Base-by-base conservation (phyloP, 2,888 invertebrate genomes). In the Adelognathus sp. region DNA sequence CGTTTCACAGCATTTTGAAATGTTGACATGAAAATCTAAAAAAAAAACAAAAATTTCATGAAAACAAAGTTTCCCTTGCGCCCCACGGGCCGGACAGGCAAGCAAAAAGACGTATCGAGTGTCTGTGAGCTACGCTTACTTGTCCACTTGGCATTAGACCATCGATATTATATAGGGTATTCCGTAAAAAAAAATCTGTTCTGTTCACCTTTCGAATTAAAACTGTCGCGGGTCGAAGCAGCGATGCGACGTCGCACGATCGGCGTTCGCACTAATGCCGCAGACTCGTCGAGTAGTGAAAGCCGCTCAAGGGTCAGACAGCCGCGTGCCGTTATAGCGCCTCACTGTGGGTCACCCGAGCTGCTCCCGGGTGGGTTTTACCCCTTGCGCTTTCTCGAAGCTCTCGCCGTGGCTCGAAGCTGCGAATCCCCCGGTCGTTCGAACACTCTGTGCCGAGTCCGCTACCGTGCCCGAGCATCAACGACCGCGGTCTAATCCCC, bases 401-500 rank as follows among this genome's bases (percentile, higher is more conserved):
- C 9, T 41, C 36, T 29, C 50, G 4, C 5, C 6, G 14, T 1
- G 18, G 63, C 21, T 50, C 18, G 46, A 31, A 11, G n/a, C 33
- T 61, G 39, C 18, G 18, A 61, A 52, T 61, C 52, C 41, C 52
- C 41, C 56, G 52, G 72, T 39, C 41, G 54, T 70, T 76, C 46
- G 56, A 29, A 11, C 33, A 44, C 50, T 60, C 6, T 14, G 4
- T n/a, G 9, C 21, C 18, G n/a, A n/a, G 16, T 44, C 71, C 29
- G 44, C 9, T 31, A n/a, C 29, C n/a, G 44, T 69, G 58, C 60
- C 50, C 64, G 16, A 52, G 52, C 54, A 60, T 58, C 76, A 39
- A 46, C 58, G 60, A 52, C 64, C 39, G 21, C 54, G 29, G 33
- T 63, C 69, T 75, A 75, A 74, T 67, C 60, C 75, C 67, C 11